A percentile compares a stretch with the other conserved stretches of the same genome.
Conservation (phyloP, 2,797 vertebrate species). For the Darevskia mixta region DNA sequence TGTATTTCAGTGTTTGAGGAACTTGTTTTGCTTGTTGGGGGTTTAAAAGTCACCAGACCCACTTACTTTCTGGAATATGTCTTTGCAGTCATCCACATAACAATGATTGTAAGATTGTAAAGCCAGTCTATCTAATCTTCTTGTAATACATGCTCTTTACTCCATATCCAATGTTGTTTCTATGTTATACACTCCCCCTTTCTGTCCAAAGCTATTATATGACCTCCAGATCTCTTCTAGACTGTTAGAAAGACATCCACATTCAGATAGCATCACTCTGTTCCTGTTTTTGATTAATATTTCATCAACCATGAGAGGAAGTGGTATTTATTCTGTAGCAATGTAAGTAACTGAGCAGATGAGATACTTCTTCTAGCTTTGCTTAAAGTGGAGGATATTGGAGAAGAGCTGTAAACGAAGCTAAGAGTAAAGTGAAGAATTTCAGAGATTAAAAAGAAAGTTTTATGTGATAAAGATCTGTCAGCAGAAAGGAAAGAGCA, state of each 20-base stretch:
- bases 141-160: conserved; percentile 52
- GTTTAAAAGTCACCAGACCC: too few relatives aligned
- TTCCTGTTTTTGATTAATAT: conserved; percentile 99
- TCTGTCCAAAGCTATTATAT: conserved; percentile 86
- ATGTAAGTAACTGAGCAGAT: conserved; percentile 90
- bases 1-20: too few relatives aligned
- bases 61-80: too few relatives aligned
- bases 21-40: too few relatives aligned
- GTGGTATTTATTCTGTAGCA: conserved; percentile 87
- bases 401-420: conserved; percentile 69
- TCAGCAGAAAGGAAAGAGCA: conserved; percentile 46
- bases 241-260: conserved; percentile 94
- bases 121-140: conserved; percentile 34
- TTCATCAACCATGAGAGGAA: conserved; percentile 93
- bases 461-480: conserved; percentile 32
- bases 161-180: conserved; percentile 53
- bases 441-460: background rate
- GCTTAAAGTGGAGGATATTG: conserved; percentile 78
- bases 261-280: conserved; percentile 87
- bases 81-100: conserved; percentile 13
- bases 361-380: conserved; percentile 81
- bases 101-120: background rate
- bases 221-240: conserved; percentile 88
- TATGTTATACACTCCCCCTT: conserved; percentile 82
- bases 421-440: conserved; percentile 42